phyloP scores from a whole-genome alignment of 1,140 invertebrate species.

The Brachionus calyciflorus region DNA sequence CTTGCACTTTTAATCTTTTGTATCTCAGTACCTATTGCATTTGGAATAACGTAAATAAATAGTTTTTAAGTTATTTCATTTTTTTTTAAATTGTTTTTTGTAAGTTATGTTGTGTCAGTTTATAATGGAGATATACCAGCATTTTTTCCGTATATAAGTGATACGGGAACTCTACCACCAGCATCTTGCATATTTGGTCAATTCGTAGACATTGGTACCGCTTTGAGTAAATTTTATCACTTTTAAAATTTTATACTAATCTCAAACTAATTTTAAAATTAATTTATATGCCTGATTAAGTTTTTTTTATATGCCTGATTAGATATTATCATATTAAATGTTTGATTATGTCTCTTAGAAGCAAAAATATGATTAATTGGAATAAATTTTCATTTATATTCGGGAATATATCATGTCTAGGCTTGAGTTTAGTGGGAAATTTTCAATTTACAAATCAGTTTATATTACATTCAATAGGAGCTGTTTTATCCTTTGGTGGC shows the following conservation, averaged over 20 bases:
- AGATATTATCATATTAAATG: background rate
- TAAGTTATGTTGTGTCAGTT: background rate
- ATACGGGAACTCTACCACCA: constrained; percentile 71
- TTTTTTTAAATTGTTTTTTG: background rate
- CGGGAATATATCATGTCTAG: background rate
- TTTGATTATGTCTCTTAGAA: background rate
- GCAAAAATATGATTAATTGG: background rate
- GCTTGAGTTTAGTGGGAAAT: background rate
- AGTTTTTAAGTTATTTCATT: background rate
- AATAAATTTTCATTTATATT: background rate
- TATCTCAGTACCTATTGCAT: background rate
- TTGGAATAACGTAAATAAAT: background rate
- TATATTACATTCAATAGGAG: background rate
- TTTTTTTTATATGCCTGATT: background rate
- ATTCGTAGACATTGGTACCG: constrained; percentile 69
- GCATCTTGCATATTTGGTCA: constrained; percentile 76
- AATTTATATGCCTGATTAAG: no score
- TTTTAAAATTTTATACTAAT: background rate
- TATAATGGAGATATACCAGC: background rate
- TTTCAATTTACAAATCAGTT: background rate
- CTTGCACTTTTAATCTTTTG: background rate
- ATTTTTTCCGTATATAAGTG: constrained; percentile 60
- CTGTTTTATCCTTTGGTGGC: background rate
- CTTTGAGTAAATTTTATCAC: constrained; percentile 57
- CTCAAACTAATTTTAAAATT: background rate